phyloP scores from a whole-genome alignment of 2,113 vertebrate species.

The Thunnus maccoyii region DNA sequence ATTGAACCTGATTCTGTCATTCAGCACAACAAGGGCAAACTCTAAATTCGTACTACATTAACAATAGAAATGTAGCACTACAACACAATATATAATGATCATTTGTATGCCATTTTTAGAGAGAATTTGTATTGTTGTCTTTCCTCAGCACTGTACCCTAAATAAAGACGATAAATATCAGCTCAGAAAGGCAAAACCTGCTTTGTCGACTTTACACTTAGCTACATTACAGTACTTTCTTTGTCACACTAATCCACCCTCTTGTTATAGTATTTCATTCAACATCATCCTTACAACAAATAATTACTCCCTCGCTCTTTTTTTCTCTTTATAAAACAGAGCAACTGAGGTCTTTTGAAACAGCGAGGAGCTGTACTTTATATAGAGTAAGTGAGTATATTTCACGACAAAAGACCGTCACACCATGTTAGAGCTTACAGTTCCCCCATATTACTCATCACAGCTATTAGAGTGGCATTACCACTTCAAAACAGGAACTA shows the following conservation, averaged over 20 bases:
- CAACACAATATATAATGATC: background rate
- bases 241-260: slow-evolving; percentile 34
- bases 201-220: background rate
- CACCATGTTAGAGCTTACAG: slow-evolving; percentile 71
- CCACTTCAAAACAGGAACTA: slow-evolving; percentile 82
- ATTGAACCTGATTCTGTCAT: no score
- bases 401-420: slow-evolving; percentile 78
- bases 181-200: slow-evolving; percentile 1
- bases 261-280: slow-evolving; percentile 32
- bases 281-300: slow-evolving; percentile 28
- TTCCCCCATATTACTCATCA: slow-evolving; percentile 77
- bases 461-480: slow-evolving; percentile 79
- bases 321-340: slow-evolving; percentile 46
- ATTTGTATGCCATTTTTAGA: background rate
- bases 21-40: no score
- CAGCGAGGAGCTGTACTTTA: slow-evolving; percentile 55
- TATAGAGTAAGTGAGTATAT: slow-evolving; percentile 69
- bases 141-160: background rate
- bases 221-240: slow-evolving; percentile 7
- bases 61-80: background rate
- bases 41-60: no score
- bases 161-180: slow-evolving; percentile 21
- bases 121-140: background rate
- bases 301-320: slow-evolving; percentile 31
- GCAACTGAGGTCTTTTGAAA: slow-evolving; percentile 54